phyloP scores from a whole-genome alignment of 2,797 vertebrate genomes.

The Echeneis naucrates region DNA sequence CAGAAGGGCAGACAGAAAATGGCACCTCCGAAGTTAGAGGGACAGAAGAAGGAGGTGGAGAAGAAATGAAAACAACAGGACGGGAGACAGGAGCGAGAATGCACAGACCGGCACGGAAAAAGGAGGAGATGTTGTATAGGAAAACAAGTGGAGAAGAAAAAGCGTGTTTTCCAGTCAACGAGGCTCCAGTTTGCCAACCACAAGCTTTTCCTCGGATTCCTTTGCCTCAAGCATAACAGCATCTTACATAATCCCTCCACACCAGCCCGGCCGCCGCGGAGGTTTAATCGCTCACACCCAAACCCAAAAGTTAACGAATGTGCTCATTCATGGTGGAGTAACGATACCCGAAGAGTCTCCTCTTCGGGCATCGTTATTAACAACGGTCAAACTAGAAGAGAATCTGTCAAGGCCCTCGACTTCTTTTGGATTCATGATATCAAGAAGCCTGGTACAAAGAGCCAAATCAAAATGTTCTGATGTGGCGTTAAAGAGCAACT shows the following conservation, averaged over 20 bases:
- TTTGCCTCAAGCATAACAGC: slow-evolving; percentile 53
- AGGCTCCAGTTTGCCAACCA: slow-evolving; percentile 70
- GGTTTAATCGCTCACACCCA: slow-evolving; percentile 35
- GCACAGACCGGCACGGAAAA: slow-evolving; percentile 40
- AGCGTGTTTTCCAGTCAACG: slow-evolving; percentile 67
- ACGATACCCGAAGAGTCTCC: neutral
- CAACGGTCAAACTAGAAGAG: neutral
- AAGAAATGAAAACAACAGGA: slow-evolving; percentile 32
- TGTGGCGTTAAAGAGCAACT: neutral
- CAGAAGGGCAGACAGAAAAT: slow-evolving; percentile 5
- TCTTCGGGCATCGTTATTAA: neutral
- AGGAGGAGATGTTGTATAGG: slow-evolving; percentile 31
- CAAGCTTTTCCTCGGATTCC: slow-evolving; percentile 68
- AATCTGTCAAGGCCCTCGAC: too few species aligned
- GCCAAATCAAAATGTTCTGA: neutral
- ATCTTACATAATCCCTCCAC: slow-evolving; percentile 60
- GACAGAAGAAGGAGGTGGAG: slow-evolving; percentile 5
- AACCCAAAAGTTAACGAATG: slow-evolving; percentile 18
- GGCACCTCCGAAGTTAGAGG: slow-evolving; percentile 13
- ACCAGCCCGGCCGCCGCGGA: slow-evolving; percentile 26
- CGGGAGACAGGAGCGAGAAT: slow-evolving; percentile 25
- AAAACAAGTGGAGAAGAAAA: slow-evolving; percentile 58
- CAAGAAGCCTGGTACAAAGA: neutral
- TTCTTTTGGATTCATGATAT: neutral
- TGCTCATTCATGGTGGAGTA: slow-evolving; percentile 14